These are phyloP conservation scores for Atta cephalotes DNA, from an alignment of 1,140 invertebrate species.

Conservation along the genomic window DNA sequence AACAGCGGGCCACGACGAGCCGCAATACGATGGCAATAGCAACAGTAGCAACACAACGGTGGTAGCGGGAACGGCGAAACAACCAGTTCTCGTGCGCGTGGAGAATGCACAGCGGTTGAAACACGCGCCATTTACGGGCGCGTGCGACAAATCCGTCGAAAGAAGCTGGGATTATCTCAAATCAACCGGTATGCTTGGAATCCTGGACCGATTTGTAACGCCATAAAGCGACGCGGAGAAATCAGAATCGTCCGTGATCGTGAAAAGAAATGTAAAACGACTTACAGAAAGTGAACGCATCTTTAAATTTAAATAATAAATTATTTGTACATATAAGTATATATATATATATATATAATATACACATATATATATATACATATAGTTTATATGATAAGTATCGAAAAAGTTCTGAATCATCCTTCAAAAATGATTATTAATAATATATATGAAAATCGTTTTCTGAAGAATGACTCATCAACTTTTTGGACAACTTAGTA, in stretches of 20 bases:
- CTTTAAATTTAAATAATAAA: not conserved
- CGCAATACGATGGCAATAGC: slow-evolving; percentile 56
- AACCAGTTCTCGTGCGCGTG: slow-evolving; percentile 5
- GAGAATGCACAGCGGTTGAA: slow-evolving; percentile 46
- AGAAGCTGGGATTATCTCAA: slow-evolving; percentile 81
- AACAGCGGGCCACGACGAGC: slow-evolving; percentile 68
- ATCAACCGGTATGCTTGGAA: slow-evolving; percentile 83
- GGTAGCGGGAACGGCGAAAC: not conserved
- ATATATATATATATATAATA: too few species aligned
- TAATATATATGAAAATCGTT: too few species aligned
- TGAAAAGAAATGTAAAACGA: slow-evolving; percentile 70
- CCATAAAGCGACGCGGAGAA: slow-evolving; percentile 78
- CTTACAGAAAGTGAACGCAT: slow-evolving; percentile 26
- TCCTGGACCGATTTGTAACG: slow-evolving; percentile 83
- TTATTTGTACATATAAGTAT: not conserved
- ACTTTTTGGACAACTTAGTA: too few species aligned
- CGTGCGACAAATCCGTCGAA: slow-evolving; percentile 83
- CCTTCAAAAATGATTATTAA: too few species aligned
- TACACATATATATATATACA: too few species aligned
- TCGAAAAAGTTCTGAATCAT: too few species aligned
- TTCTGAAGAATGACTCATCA: too few species aligned
- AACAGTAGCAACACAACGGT: not conserved
- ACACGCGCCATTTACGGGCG: slow-evolving; percentile 82
- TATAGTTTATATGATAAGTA: too few species aligned
- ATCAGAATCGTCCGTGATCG: slow-evolving; percentile 76